Conservation (phyloP, 1,140 invertebrate genomes). For the Metopolophium dirhodum region DNA sequence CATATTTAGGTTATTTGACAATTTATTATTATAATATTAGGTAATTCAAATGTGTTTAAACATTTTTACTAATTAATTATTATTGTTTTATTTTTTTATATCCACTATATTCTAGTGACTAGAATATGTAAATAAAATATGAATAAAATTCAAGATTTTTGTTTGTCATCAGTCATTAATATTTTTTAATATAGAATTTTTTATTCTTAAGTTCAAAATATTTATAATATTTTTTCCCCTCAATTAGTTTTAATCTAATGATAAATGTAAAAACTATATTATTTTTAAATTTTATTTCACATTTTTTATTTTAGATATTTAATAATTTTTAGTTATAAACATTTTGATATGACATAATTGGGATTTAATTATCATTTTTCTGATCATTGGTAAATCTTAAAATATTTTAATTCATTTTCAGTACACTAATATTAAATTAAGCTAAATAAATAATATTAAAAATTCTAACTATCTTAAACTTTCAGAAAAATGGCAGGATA, state of each 20-base stretch:
- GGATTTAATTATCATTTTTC: background rate
- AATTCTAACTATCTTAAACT: background rate
- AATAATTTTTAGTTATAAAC: background rate
- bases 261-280: background rate
- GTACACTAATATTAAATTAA: background rate
- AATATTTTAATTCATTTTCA: background rate
- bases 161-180: background rate
- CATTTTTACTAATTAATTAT: background rate
- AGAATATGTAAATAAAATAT: background rate
- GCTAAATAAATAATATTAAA: background rate
- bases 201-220: background rate
- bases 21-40: background rate
- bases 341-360: background rate
- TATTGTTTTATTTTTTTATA: conserved; percentile 6
- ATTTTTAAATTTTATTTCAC: background rate
- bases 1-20: background rate
- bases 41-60: background rate
- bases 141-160: background rate
- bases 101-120: background rate
- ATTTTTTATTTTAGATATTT: background rate
- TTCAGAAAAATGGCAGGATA: conserved; percentile 35
- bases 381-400: background rate
- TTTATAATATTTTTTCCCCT: background rate
- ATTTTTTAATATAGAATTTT: background rate
- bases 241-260: background rate